These are phyloP conservation scores for Dorcus parallelipipedus DNA, from an alignment of 2,888 invertebrate genomes.

Conservation along the genomic window DNA sequence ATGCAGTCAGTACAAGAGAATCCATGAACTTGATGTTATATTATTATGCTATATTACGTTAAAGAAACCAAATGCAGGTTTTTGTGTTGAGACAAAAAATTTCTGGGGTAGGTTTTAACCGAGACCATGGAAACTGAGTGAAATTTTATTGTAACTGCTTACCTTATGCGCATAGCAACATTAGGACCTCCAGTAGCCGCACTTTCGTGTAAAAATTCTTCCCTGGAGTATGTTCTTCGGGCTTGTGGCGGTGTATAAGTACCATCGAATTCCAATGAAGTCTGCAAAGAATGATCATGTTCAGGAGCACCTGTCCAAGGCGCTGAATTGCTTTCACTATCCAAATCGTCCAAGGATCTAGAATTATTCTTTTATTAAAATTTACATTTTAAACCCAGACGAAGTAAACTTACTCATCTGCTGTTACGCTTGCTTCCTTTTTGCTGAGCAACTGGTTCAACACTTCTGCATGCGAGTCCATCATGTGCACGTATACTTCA, in stretches of 20 bases:
- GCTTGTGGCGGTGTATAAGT: slow-evolving; percentile 38
- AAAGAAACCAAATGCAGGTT: no score
- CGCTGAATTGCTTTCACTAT: slow-evolving; percentile 50
- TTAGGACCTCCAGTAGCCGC: slow-evolving; percentile 69
- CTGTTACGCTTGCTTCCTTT: slow-evolving; percentile 44
- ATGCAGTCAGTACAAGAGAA: no score
- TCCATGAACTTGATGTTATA: no score
- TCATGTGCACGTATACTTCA: slow-evolving; percentile 80
- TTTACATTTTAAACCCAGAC: not conserved
- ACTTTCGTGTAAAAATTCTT: slow-evolving; percentile 71
- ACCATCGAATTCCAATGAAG: slow-evolving; percentile 24
- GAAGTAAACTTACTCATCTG: slow-evolving; percentile 47
- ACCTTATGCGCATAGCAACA: slow-evolving; percentile 48
- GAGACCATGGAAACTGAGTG: not conserved
- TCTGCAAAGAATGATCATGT: slow-evolving; percentile 29
- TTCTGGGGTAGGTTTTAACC: no score
- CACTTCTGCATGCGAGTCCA: slow-evolving; percentile 79
- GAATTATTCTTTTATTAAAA: no score
- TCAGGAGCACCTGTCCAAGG: slow-evolving; percentile 42
- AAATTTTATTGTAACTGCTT: not conserved
- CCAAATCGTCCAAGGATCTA: slow-evolving; percentile 48
- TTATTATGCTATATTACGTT: no score
- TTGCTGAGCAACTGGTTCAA: slow-evolving; percentile 64
- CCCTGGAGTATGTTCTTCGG: slow-evolving; percentile 67
- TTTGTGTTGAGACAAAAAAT: no score